These are phyloP conservation scores for Pterocles gutturalis DNA, from an alignment of 2,113 vertebrate species.

Conservation along the genomic window DNA sequence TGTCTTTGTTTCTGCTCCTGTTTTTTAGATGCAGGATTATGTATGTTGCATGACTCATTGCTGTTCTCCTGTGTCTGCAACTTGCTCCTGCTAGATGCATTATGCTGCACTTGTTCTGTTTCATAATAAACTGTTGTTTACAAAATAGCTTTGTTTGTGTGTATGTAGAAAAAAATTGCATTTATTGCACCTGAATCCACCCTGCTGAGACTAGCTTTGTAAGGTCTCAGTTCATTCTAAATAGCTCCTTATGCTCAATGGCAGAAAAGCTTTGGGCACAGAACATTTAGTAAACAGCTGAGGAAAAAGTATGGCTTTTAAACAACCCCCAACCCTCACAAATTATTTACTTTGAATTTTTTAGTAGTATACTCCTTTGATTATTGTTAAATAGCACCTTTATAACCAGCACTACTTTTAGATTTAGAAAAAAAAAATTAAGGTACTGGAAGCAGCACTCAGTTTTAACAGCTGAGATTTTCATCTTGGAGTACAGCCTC, in stretches of 20 bases:
- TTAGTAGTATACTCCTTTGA: neutral
- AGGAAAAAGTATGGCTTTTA: constrained; percentile 5
- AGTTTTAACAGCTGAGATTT: neutral
- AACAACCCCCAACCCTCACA: neutral
- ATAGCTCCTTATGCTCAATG: neutral
- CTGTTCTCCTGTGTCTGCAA: constrained; percentile 34
- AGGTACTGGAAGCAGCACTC: neutral
- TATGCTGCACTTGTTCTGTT: constrained; percentile 19
- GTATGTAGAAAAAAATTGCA: neutral
- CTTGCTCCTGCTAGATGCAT: constrained; percentile 22
- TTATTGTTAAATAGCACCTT: neutral
- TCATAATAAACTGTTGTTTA: constrained; percentile 35
- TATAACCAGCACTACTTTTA: neutral
- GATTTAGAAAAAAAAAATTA: neutral
- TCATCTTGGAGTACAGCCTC: neutral
- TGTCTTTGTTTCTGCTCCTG: constrained; percentile 20
- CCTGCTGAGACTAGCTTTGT: neutral
- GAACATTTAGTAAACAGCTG: neutral
- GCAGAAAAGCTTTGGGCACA: neutral
- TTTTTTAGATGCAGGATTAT: constrained; percentile 40
- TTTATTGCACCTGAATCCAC: neutral
- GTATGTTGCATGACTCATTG: constrained; percentile 48
- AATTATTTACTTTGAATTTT: neutral
- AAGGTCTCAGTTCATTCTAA: neutral
- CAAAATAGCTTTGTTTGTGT: neutral